phyloP scores from a whole-genome alignment of 2,888 invertebrate species.

The Melinopterus prodromus region DNA sequence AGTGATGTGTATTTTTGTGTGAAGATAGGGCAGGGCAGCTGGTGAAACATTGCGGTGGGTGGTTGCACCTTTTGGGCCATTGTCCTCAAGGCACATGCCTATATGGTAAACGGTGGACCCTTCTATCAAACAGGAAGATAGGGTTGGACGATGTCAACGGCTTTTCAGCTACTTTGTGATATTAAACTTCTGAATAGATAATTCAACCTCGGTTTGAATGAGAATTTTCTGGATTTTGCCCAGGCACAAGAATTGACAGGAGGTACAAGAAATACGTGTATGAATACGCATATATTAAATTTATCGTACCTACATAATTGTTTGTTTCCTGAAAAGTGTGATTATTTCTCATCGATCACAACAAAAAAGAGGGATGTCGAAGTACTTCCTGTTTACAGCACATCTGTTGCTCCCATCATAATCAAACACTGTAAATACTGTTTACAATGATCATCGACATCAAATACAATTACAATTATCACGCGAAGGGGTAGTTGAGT shows the following conservation, averaged over 20 bases:
- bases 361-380: neutral
- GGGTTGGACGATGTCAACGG: slow-evolving; percentile 13
- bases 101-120: slow-evolving; percentile 10
- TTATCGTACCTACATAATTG: too few relatives aligned
- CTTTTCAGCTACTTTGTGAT: neutral
- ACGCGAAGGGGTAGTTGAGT: neutral
- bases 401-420: neutral
- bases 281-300: too few relatives aligned
- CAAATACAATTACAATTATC: neutral
- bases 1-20: neutral
- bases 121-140: slow-evolving; percentile 16
- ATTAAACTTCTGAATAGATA: neutral
- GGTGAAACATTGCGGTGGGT: slow-evolving; percentile 20
- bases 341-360: neutral
- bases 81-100: neutral
- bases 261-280: too few relatives aligned
- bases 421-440: neutral
- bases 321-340: neutral
- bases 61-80: slow-evolving; percentile 11
- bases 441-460: neutral
- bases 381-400: neutral
- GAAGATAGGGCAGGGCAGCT: slow-evolving; percentile 9
- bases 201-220: neutral
- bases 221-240: neutral
- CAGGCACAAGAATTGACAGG: too few relatives aligned